Evolutionary conservation across 2,888 invertebrate genomes (phyloP).

Genomic region (Amblyteles armatorius): DNA sequence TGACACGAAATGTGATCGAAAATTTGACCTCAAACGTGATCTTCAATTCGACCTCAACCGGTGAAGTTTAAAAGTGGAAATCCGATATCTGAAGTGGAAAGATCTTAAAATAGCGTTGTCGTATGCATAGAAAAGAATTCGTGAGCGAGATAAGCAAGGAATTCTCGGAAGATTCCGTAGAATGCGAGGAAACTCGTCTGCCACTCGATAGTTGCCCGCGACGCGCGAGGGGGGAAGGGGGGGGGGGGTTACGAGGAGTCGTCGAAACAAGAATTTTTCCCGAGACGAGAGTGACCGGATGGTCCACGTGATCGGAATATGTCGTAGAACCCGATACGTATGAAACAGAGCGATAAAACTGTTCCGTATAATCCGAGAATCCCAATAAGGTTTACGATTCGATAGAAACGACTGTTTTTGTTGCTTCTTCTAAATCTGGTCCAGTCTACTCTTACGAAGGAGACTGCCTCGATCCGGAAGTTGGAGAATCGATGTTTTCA

Average conservation of each 20-base stretch:
- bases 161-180: slow-evolving; percentile 13
- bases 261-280: slow-evolving; percentile 4
- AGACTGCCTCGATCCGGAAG: too few species aligned
- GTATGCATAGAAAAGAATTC: slow-evolving; percentile 6
- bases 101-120: not conserved
- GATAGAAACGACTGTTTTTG: not conserved
- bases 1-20: not conserved
- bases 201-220: slow-evolving; percentile 33
- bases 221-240: not conserved
- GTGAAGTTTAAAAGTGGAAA: not conserved
- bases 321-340: slow-evolving; percentile 15
- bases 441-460: too few species aligned
- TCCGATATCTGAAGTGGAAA: not conserved
- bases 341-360: slow-evolving; percentile 28
- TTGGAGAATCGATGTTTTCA: too few species aligned
- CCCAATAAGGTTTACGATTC: not conserved
- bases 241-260: not conserved
- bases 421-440: not conserved
- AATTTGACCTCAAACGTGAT: not conserved
- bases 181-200: slow-evolving; percentile 15
- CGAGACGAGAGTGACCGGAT: slow-evolving; percentile 34
- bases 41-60: not conserved
- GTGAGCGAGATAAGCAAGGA: not conserved
- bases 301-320: slow-evolving; percentile 37
- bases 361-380: not conserved